A percentile compares a stretch with the other conserved stretches of the same genome.
Evolutionary conservation across 2,113 vertebrate genomes (phyloP).

Genomic region (Holacanthus passer): DNA sequence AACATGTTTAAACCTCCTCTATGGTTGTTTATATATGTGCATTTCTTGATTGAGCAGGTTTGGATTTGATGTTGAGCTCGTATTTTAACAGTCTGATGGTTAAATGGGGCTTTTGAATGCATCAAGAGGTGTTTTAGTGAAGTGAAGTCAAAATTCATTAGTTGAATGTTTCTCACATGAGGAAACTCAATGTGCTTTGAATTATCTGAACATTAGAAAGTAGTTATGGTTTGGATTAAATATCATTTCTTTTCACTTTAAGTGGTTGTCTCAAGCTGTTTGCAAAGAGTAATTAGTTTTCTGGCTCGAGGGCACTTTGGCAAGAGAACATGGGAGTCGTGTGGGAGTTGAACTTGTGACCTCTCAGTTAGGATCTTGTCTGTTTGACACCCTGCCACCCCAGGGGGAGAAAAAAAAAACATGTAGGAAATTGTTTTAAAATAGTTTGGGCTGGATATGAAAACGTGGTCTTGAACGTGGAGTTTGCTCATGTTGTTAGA

Average conservation of each 20-base stretch:
- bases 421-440: constrained; percentile 52
- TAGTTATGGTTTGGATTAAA: constrained; percentile 10
- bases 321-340: neutral
- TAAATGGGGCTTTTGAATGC: neutral
- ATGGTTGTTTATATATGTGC: neutral
- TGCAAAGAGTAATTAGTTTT: constrained; percentile 3
- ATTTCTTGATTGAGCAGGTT: neutral
- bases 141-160: constrained; percentile 23
- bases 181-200: constrained; percentile 11
- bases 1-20: neutral
- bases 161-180: neutral
- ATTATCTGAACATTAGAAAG: constrained; percentile 1
- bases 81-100: neutral
- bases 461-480: constrained; percentile 13
- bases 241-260: constrained; percentile 3
- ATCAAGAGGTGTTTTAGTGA: constrained; percentile 12
- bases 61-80: neutral
- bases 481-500: constrained; percentile 38
- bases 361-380: constrained; percentile 16
- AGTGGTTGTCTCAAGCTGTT: constrained; percentile 24
- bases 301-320: constrained; percentile 33
- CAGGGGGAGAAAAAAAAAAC: neutral
- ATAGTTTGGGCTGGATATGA: constrained; percentile 31
- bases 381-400: constrained; percentile 24
- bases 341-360: constrained; percentile 58